A percentile compares a stretch with the other conserved stretches of the same genome.
phyloP scores from a whole-genome alignment of 2,797 vertebrate genomes.

The Aulostomus chinensis region DNA sequence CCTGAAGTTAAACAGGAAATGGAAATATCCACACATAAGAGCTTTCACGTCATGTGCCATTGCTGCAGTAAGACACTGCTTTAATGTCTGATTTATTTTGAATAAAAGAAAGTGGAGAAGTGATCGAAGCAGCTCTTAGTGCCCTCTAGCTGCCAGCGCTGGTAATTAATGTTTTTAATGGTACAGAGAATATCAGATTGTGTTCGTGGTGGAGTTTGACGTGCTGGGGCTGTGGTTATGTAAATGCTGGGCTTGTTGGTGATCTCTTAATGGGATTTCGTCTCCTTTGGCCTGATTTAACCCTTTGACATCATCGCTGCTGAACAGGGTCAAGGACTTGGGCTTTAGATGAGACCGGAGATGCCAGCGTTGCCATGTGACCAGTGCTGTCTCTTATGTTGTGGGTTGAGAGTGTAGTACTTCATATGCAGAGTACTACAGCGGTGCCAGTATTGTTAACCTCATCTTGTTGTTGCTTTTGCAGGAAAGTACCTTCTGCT shows the following conservation, averaged over 20 bases:
- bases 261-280: slow-evolving; percentile 53
- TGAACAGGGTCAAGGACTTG: slow-evolving; percentile 7
- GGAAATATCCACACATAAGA: slow-evolving; percentile 21
- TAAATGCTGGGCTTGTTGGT: slow-evolving; percentile 20
- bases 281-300: slow-evolving; percentile 13
- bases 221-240: slow-evolving; percentile 5
- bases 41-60: background rate
- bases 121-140: slow-evolving; percentile 13
- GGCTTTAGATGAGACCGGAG: slow-evolving; percentile 10
- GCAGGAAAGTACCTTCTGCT: slow-evolving; percentile 93
- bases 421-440: no score
- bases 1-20: slow-evolving; percentile 45
- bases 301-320: slow-evolving; percentile 17
- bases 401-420: background rate
- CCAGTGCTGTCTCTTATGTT: background rate
- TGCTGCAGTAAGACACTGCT: background rate
- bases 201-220: background rate
- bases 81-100: no score
- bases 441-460: background rate
- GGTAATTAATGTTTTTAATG: no score
- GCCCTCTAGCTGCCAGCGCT: slow-evolving; percentile 54
- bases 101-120: background rate
- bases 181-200: no score
- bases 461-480: slow-evolving; percentile 16
- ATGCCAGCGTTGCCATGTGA: slow-evolving; percentile 3